These are phyloP conservation scores for human DNA, from an alignment of 2,113 vertebrate genomes.

Conservation along the genomic window DNA sequence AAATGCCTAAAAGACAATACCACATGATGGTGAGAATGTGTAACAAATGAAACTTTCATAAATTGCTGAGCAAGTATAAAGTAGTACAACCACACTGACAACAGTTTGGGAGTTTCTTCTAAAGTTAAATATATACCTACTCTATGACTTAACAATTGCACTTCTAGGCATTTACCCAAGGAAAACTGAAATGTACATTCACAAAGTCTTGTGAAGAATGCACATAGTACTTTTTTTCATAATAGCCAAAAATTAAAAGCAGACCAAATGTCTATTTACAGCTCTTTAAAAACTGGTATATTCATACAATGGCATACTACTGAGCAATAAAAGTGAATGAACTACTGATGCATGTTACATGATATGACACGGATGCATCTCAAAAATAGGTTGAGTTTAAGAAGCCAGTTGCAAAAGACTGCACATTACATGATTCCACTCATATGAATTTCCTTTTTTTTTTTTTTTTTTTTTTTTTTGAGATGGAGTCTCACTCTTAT, in stretches of 20 bases:
- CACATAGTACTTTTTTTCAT: background rate
- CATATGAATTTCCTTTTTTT: background rate
- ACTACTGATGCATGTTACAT: background rate
- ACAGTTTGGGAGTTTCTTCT: background rate
- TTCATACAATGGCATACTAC: background rate
- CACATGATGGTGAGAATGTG: background rate
- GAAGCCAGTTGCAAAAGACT: background rate
- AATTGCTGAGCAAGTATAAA: background rate
- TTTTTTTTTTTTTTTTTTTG: too few species aligned
- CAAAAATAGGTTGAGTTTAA: background rate
- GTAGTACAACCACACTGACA: background rate
- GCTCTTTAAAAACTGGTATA: background rate
- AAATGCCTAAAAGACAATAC: background rate
- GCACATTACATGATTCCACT: background rate
- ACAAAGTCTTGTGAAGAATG: background rate
- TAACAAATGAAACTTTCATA: background rate
- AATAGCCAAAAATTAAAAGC: background rate
- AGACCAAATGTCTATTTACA: background rate
- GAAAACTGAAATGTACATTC: background rate
- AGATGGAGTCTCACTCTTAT: too few species aligned
- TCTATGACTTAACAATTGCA: background rate
- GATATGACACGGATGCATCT: background rate
- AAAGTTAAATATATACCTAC: background rate
- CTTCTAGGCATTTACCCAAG: background rate
- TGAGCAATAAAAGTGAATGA: background rate